Percentiles rank a stretch among this genome's conserved stretches.
Conservation (phyloP, 2,113 vertebrate species). For the Tricholaema leucomelas region DNA sequence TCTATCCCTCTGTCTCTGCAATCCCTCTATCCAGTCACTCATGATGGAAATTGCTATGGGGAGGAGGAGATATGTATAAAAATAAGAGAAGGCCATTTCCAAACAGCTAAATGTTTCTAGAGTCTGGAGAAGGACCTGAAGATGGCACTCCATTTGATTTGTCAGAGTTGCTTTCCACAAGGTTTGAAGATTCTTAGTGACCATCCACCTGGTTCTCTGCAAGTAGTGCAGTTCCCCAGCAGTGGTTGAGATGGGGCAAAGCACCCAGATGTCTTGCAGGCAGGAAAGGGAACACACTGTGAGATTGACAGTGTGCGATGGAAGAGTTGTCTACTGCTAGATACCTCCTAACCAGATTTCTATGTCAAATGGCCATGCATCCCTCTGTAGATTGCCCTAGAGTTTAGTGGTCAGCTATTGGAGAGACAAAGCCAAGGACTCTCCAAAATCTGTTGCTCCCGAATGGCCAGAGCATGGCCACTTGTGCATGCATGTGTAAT, state of each 20-base stretch:
- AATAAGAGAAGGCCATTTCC: neutral
- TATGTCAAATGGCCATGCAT: no score
- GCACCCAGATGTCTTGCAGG: neutral
- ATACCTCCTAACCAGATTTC: neutral
- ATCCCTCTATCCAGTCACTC: neutral
- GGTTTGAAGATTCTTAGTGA: neutral
- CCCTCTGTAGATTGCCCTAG: neutral
- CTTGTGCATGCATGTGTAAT: neutral
- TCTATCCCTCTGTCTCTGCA: neutral
- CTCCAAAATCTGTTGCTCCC: neutral
- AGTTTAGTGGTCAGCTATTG: neutral
- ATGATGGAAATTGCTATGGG: neutral
- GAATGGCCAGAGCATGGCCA: neutral
- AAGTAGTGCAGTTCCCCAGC: rapidly evolving
- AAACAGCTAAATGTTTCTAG: neutral
- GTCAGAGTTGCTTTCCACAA: no score
- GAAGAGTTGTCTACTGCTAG: neutral
- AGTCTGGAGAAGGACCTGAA: neutral
- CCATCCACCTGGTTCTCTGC: neutral
- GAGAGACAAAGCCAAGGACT: neutral
- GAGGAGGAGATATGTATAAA: neutral
- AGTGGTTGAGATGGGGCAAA: neutral
- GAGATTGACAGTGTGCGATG: neutral
- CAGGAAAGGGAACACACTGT: neutral
- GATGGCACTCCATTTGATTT: no score